Evolutionary conservation across 2,888 invertebrate species (phyloP), one percentile per base, ranked within the genome.

Genomic region (Pollenia griseotomentosa): DNA sequence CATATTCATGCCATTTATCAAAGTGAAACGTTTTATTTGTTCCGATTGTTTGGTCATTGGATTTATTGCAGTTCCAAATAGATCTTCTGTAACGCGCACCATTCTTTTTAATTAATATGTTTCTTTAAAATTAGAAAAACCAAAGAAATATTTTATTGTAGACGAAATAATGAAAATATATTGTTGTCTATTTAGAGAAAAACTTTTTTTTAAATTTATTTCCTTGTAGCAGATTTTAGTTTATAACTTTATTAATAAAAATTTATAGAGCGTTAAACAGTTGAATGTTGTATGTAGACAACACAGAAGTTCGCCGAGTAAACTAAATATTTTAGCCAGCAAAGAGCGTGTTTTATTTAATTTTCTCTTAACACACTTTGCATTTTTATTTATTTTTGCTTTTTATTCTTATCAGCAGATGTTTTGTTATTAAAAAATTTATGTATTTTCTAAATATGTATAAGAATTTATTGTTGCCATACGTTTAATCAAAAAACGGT

Each of bases 21-120:
- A 87, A 3, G 93, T 93, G 70, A 92, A 93, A 11, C 93, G 91
- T 9, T 90, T 91, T 51, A 93, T 91, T 46, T 77, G 61, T 16
- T 90, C 91, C 46, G 78, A 70, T 16, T 90, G 71, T 40, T 90
- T 89, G 3, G 90, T 92, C 12, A 92, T 87, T 0, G 93, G 92
- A 90, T 93, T 90, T 6, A 90, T 85, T 10, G 91, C 90, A 3
- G 48, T 86, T 42, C 93, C 93, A 77, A 93, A 93, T 12, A 88
- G 78, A 87, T 93, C 93, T 88, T 93, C 91, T 6, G 85, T 90
- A 8, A 93, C 90, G 81, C 89, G 88, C 48, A 93, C 90, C 91
- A 93, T 92, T 63, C 8, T 40, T 70, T 6, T 61, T 7, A 33
- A 33, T 33, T 33, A 33, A 33, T 33, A 33, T 6, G 16, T 61